phyloP scores from a whole-genome alignment of 2,888 invertebrate genomes.

The Bugulina stolonifera region DNA sequence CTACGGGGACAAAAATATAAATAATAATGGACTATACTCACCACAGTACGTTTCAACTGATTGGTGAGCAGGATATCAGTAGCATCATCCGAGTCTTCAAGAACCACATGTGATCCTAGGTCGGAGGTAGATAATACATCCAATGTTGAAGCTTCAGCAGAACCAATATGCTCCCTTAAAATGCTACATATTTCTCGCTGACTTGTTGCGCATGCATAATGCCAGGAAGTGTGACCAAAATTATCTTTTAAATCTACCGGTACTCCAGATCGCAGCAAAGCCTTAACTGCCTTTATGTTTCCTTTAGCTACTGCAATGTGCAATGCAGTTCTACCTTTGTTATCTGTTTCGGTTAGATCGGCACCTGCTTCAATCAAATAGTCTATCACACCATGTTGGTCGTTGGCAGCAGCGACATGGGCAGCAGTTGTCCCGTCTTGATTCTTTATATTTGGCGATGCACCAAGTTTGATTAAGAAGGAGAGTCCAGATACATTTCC shows the following conservation, averaged over 20 bases:
- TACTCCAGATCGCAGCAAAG: neutral
- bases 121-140: too few relatives aligned
- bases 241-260: neutral
- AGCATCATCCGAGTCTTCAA: neutral
- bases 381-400: neutral
- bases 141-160: too few relatives aligned
- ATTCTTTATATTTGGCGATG: neutral
- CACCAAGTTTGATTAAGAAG: neutral
- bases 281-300: neutral
- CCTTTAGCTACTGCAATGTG: neutral
- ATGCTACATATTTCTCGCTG: neutral
- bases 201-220: neutral
- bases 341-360: neutral
- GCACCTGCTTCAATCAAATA: neutral
- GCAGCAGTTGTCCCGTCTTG: neutral
- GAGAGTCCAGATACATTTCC: neutral
- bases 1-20: too few relatives aligned
- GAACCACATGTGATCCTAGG: too few relatives aligned
- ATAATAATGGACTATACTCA: too few relatives aligned
- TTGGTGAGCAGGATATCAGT: neutral
- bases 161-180: neutral
- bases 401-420: slow-evolving; percentile 13
- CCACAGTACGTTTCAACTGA: neutral
- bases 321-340: slow-evolving; percentile 3
- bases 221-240: neutral